Evolutionary conservation across 1,140 invertebrate species (phyloP).

Genomic region (Venturia canescens): DNA sequence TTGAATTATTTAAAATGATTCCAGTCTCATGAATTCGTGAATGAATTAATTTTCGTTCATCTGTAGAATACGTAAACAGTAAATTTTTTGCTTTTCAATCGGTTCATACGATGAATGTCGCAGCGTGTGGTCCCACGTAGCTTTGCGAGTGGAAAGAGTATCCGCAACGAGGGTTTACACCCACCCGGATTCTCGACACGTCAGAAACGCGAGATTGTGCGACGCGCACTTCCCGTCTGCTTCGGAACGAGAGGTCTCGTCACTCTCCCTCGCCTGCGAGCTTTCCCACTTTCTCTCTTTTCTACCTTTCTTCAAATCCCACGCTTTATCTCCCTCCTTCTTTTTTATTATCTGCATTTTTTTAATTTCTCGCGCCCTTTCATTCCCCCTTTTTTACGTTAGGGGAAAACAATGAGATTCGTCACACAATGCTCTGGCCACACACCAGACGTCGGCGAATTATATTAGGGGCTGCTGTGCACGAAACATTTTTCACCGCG

Average conservation of each 20-base stretch:
- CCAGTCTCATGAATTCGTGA: too few species aligned
- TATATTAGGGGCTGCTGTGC: too few species aligned
- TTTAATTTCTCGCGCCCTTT: neutral
- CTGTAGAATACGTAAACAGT: neutral
- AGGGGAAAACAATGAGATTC: too few species aligned
- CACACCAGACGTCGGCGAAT: too few species aligned
- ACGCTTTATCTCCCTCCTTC: neutral
- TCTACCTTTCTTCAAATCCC: neutral
- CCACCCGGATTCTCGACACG: slow-evolving; percentile 10
- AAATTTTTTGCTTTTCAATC: slow-evolving; percentile 27
- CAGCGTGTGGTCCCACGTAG: neutral
- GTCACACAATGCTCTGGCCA: too few species aligned
- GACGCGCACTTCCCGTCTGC: slow-evolving; percentile 33
- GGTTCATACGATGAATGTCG: neutral
- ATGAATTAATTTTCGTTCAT: too few species aligned
- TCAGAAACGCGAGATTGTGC: slow-evolving; percentile 16
- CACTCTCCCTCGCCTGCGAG: slow-evolving; percentile 4
- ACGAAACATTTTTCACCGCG: too few species aligned
- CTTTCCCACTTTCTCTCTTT: slow-evolving; percentile 14
- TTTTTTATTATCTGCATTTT: neutral
- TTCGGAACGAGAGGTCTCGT: slow-evolving; percentile 6
- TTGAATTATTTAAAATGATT: too few species aligned
- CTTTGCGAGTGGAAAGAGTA: slow-evolving; percentile 9
- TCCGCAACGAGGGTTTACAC: slow-evolving; percentile 10
- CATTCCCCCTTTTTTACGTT: neutral